phyloP scores from a whole-genome alignment of 2,113 vertebrate genomes.

The Chauna torquata region DNA sequence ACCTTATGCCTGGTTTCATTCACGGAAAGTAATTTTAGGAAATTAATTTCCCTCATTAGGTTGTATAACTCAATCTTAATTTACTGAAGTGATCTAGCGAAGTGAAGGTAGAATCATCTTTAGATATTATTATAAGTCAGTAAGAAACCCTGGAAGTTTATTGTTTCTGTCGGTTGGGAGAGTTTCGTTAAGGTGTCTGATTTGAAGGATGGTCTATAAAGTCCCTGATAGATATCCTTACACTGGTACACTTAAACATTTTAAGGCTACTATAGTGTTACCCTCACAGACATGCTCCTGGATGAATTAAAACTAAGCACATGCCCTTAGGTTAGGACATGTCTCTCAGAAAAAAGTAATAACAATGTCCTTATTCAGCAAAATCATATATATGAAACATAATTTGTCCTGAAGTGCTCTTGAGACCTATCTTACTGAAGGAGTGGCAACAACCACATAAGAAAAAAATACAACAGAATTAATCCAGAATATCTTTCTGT shows the following conservation, averaged over 20 bases:
- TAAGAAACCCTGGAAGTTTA: neutral
- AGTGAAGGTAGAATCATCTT: neutral
- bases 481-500: neutral
- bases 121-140: neutral
- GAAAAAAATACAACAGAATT: neutral
- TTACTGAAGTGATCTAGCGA: slow-evolving; percentile 20
- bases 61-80: slow-evolving; percentile 28
- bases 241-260: neutral
- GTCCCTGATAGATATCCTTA: neutral
- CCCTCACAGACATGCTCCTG: neutral
- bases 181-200: neutral
- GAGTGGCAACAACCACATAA: neutral
- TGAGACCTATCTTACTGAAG: neutral
- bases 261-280: neutral
- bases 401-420: neutral
- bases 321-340: neutral
- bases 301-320: neutral
- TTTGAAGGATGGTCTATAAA: neutral
- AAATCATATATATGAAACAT: neutral
- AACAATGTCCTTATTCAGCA: neutral
- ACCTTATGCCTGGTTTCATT: neutral
- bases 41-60: slow-evolving; percentile 47
- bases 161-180: neutral
- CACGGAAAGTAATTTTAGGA: slow-evolving; percentile 30
- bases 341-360: neutral